These are phyloP conservation scores for Phenganax subtilis DNA, from an alignment of 92 coral and sea anemone genomes.

Conservation along the genomic window DNA sequence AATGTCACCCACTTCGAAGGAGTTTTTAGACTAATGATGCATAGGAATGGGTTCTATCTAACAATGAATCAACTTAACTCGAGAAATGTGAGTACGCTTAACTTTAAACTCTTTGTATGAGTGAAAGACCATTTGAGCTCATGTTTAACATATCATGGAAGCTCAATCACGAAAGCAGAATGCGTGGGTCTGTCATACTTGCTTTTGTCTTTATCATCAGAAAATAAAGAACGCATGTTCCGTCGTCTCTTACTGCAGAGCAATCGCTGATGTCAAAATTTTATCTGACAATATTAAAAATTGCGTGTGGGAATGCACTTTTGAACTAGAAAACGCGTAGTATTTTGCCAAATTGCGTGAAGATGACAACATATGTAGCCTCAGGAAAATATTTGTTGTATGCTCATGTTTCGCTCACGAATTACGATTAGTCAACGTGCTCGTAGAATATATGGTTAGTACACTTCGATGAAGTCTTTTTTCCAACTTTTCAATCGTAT, in stretches of 20 bases:
- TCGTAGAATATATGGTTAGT: too few relatives aligned
- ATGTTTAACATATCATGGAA: not conserved
- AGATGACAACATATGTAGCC: not conserved
- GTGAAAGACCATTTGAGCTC: not conserved
- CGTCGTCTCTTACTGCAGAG: not conserved
- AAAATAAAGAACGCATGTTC: constrained; percentile 1
- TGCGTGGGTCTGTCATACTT: not conserved
- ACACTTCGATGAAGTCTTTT: too few relatives aligned
- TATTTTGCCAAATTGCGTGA: not conserved
- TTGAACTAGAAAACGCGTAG: not conserved
- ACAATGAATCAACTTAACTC: too few relatives aligned
- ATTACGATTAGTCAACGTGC: too few relatives aligned
- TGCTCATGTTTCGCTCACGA: too few relatives aligned
- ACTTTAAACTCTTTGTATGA: too few relatives aligned
- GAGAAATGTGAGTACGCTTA: too few relatives aligned
- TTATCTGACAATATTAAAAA: constrained; percentile 7
- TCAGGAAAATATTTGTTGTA: too few relatives aligned
- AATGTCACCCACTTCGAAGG: too few relatives aligned
- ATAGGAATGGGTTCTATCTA: too few relatives aligned
- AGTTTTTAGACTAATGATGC: too few relatives aligned
- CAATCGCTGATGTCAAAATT: not conserved
- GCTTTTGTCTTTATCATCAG: not conserved
- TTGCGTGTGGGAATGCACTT: constrained; percentile 15
- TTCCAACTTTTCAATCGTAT: too few relatives aligned
- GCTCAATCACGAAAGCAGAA: not conserved